A percentile compares a stretch with the other conserved stretches of the same genome.
Evolutionary conservation across 2,888 invertebrate genomes (phyloP).

Genomic region (Chironomus tentans): DNA sequence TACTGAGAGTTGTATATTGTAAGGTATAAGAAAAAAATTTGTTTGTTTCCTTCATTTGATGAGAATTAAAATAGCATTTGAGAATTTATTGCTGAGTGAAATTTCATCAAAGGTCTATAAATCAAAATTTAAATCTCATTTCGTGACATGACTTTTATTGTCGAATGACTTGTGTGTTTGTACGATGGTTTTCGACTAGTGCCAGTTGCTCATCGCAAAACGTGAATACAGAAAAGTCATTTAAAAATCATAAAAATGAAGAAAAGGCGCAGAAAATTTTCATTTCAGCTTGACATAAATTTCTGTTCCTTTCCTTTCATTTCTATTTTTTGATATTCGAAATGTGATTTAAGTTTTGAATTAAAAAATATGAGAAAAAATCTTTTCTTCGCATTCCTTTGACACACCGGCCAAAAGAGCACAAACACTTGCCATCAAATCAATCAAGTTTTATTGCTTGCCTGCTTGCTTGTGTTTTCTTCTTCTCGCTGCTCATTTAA

Average conservation of each 20-base stretch:
- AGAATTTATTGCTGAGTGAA: slow-evolving; percentile 15
- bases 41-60: background rate
- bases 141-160: slow-evolving; percentile 13
- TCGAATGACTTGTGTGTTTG: background rate
- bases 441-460: slow-evolving; percentile 1
- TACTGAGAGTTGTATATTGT: too few species aligned
- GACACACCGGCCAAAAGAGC: background rate
- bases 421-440: slow-evolving; percentile 10
- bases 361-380: background rate
- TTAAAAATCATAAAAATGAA: slow-evolving; percentile 22
- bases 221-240: background rate
- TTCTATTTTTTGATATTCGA: background rate
- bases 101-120: slow-evolving; percentile 21
- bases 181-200: background rate
- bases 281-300: too few species aligned
- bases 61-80: background rate
- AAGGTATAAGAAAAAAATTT: too few species aligned
- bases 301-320: too few species aligned
- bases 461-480: background rate
- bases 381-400: background rate
- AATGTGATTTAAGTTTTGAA: background rate
- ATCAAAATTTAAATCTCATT: slow-evolving; percentile 20
- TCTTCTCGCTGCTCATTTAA: too few species aligned
- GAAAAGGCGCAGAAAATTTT: background rate
- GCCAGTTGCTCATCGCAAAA: background rate